Base-by-base conservation (phyloP, 2,888 invertebrate genomes). In the Dermolepida albohirtum region DNA sequence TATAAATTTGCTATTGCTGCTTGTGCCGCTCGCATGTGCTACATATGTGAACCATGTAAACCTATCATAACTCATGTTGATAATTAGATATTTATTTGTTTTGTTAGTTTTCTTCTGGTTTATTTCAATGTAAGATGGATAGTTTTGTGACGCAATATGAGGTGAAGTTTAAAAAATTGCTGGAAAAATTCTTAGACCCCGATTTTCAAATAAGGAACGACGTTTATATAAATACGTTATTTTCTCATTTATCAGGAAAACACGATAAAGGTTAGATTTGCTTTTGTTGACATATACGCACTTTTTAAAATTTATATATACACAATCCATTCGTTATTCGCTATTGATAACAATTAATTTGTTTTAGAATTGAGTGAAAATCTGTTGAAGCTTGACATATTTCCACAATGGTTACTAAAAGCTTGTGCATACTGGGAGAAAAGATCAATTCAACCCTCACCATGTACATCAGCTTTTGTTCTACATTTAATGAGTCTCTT, bases 181-280 rank as follows among this genome's bases (percentile, higher is more conserved):
- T 91, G 77, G 80, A 86, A 62, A 86, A 88, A 75, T 85, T 91
- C 74, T 78, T 87, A 17, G 83, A 86, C 68, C 87, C 88, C 0
- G 83, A 86, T 72, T 90, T 88, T 82, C 86, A 87, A 74, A 83
- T 86, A 52, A 82, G 86, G 79, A 86, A 89, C 78, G 89, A 86
- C 80, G 88, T 88, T 74, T 90, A 90, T 79, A 87, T 89, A 69
- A 90, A 90, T 78, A 86, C 87, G 73, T 83, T 91, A 51, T 83
- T 90, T 70, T 86, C 87, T 64, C 89, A 90, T 81, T 79, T 90
- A 72, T 82, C 85, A 16, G 85, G 85, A 59, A 83, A 68, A 40
- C 55, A 84, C 73, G 84, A 86, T 78, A 80, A 82, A 78, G 86
- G 88, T 87, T 77, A 80, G 79, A 50, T 16, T 8, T 52, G 50